phyloP scores from a whole-genome alignment of 2,797 vertebrate species.

The Tokudaia tokunoshimensis region DNA sequence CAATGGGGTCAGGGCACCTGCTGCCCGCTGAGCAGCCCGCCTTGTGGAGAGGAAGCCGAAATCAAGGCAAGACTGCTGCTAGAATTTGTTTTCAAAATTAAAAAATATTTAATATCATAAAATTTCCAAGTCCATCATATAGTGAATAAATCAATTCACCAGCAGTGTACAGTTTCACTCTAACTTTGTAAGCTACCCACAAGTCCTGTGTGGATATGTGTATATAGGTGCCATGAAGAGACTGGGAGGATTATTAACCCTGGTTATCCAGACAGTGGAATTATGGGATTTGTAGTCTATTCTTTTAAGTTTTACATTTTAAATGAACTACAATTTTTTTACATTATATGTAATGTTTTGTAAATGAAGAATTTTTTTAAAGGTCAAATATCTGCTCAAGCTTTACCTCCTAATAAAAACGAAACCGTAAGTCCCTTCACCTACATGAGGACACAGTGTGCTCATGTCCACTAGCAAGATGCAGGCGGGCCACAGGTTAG shows the following conservation, averaged over 20 bases:
- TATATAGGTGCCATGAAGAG: background rate
- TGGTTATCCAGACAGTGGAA: background rate
- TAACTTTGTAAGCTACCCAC: constrained; percentile 24
- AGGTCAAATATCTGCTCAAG: background rate
- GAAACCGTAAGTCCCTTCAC: background rate
- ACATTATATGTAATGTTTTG: background rate
- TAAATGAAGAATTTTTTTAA: background rate
- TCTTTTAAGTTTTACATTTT: constrained; percentile 22
- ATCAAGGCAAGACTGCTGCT: background rate
- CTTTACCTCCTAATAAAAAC: background rate
- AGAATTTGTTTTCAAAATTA: constrained; percentile 26
- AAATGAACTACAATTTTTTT: background rate
- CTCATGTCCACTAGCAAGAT: background rate
- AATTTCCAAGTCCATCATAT: background rate
- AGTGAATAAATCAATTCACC: constrained; percentile 19
- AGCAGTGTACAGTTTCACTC: background rate
- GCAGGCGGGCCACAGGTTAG: accelerated
- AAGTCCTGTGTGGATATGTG: background rate
- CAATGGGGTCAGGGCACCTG: background rate
- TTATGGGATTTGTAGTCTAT: background rate
- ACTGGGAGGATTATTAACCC: background rate
- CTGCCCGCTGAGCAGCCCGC: background rate
- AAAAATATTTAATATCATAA: constrained; percentile 62
- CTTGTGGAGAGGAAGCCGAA: background rate
- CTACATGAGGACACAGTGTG: background rate